Evolutionary conservation across 2,113 vertebrate genomes (phyloP), one percentile per base, ranked within the genome.

Genomic region (Percopsis transmontana): DNA sequence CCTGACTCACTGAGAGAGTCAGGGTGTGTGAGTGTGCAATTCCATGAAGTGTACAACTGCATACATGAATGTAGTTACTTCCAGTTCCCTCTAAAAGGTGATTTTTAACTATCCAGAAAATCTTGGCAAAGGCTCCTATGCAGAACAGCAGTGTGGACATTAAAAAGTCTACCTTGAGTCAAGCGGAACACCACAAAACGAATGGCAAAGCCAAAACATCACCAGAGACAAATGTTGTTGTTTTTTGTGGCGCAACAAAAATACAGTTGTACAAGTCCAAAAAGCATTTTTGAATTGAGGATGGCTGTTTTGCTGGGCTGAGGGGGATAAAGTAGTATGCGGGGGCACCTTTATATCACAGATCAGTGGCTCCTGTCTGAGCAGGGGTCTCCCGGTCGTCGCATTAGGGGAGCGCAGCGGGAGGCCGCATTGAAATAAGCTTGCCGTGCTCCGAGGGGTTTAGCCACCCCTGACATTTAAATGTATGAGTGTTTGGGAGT

Each of bases 341-440:
- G 65, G 73, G 70, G 70, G 74, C 72, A 80, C 79, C 85, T 86
- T 91, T 89, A 73, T 88, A 92, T 92, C 89, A 91, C 87, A 90
- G 90, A 92, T 90, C 86, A 89, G 85, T 88, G 83, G 68, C 81
- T 75, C 81, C 27, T 7, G 27, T 76, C 74, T 63, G 78, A 85
- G 84, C 66, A 75, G 80, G 85, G 78, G 83, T 82, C 86, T 85
- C 82, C 87, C 68, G 44, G 80, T 74, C 72, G 56, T 77, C 80
- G 84, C 87, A 83, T 85, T 84, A 82, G 78, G 85, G 76, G 80
- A 66, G 58, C 87, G 16, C 82, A 38, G 80, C 77, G 60, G 88
- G 90, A 85, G 77, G 77, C 83, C 87, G 81, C 79, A 89, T 91
- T 91, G 81, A 90, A 92, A 91, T 92, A 82, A 87, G 78, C 66